phyloP scores from a whole-genome alignment of 2,797 vertebrate species.

The Schizothorax lantsangensis region DNA sequence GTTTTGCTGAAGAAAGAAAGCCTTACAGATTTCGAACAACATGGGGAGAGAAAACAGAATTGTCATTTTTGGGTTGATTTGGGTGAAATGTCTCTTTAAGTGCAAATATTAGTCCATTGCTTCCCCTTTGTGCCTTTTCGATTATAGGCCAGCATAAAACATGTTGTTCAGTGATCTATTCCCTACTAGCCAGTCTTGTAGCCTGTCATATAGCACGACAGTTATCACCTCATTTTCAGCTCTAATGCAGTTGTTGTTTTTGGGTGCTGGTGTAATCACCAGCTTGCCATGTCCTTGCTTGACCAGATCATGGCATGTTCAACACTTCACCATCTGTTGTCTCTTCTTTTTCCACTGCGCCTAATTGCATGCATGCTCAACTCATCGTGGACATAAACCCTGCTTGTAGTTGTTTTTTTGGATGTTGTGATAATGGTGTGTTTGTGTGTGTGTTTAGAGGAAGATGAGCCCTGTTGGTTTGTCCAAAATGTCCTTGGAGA shows the following conservation, averaged over 20 bases:
- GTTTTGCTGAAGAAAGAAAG: not conserved
- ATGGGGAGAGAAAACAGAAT: not conserved
- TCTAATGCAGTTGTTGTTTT: slow-evolving; percentile 68
- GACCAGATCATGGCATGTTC: slow-evolving; percentile 37
- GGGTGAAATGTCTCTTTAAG: not conserved
- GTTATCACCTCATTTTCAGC: slow-evolving; percentile 43
- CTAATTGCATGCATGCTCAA: slow-evolving; percentile 70
- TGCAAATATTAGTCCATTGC: not conserved
- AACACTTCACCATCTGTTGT: slow-evolving; percentile 60
- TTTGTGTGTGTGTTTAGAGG: slow-evolving; percentile 56
- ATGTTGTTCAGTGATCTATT: slow-evolving; percentile 10
- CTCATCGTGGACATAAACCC: slow-evolving; percentile 48
- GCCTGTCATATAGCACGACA: not conserved
- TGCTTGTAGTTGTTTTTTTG: slow-evolving; percentile 46
- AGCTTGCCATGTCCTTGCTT: slow-evolving; percentile 52
- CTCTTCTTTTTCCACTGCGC: slow-evolving; percentile 50
- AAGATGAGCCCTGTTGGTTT: slow-evolving; percentile 59
- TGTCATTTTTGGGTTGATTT: not conserved
- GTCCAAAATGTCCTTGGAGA: slow-evolving; percentile 75
- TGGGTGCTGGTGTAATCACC: slow-evolving; percentile 67
- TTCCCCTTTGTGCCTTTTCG: not conserved
- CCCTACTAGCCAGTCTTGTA: not conserved
- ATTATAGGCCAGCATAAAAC: slow-evolving; percentile 13
- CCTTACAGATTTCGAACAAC: not conserved
- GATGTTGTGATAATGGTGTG: slow-evolving; percentile 57